Evolutionary conservation across 1,140 invertebrate genomes (phyloP).

Genomic region (Leucophenga varia): DNA sequence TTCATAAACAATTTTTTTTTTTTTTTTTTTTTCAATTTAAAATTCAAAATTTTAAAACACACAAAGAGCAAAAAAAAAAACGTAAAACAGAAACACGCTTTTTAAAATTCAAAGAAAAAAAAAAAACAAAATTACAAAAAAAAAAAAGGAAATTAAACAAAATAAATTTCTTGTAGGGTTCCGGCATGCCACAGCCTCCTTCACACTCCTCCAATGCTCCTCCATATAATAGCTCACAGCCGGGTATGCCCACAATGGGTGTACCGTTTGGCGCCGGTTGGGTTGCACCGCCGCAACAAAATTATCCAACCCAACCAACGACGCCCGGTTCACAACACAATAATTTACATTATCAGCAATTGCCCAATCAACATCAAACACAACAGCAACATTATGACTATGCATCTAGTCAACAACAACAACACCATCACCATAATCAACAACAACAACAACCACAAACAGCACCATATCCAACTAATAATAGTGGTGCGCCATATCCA

Average conservation of each 20-base stretch:
- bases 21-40: slow-evolving; percentile 2
- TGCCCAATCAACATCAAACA: slow-evolving; percentile 3
- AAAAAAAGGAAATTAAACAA: slow-evolving; percentile 5
- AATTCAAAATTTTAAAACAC: neutral
- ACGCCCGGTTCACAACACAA: slow-evolving; percentile 8
- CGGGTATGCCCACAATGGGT: slow-evolving; percentile 26
- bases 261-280: slow-evolving; percentile 49
- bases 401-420: slow-evolving; percentile 6
- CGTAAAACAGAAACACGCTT: neutral
- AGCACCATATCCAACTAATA: slow-evolving; percentile 19
- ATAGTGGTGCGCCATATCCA: slow-evolving; percentile 22
- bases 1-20: neutral
- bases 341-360: slow-evolving; percentile 11
- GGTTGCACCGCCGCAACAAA: slow-evolving; percentile 39
- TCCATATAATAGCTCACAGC: slow-evolving; percentile 25
- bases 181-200: slow-evolving; percentile 41
- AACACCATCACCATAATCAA: slow-evolving; percentile 9
- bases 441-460: slow-evolving; percentile 10
- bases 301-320: slow-evolving; percentile 16
- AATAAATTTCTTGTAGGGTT: slow-evolving; percentile 46
- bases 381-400: slow-evolving; percentile 4
- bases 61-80: neutral
- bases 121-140: neutral
- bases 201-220: slow-evolving; percentile 22
- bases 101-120: neutral